Base-by-base conservation (phyloP, 2,797 vertebrate species). In the Cyclopterus lumpus region DNA sequence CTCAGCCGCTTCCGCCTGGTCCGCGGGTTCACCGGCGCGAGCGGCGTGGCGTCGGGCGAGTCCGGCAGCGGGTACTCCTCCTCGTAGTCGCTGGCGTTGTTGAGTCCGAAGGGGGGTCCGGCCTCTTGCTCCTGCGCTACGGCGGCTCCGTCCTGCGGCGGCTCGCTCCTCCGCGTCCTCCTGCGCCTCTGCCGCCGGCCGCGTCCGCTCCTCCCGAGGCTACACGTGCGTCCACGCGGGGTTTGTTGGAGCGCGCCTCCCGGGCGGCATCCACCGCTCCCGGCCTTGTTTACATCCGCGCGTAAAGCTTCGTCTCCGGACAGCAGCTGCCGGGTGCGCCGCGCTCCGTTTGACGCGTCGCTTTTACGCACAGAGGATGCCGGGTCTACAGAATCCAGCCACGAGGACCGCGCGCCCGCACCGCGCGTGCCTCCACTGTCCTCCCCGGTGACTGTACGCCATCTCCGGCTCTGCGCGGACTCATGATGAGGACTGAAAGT, bases 1-100 rank as follows among this genome's bases (percentile, higher is more conserved):
- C 89, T 96, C 51, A 97, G 73, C 8, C 80, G 92, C 69, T 92
- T 93, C 44, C 85, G 76, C 55, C 86, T 89, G 48, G 84, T 73
- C 12, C 88, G 86, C 30, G 91, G 62, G 57, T 89, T 80, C 24
- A 87, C 73, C 1, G 94, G 93, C 8, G 67, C 62, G 20, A 92
- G 28, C 0, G 91, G 92, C 12, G 94, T 93, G 54, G 73, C 32
- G 40, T 89, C 91, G 10, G 91, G 77, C 0, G 83, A 61, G 54
- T 88, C 90, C 9, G 93, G 87, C 34, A 65, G 58, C 0, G 77
- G 42, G 77, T 88, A 80, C 22, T 91, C 86, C 14, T 91, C 86
- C 18, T 88, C 92, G 14, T 90, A 86, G 64, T 90, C 80, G 12
- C 80, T 80, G 60, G 67, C 51, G 51, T 53, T 57, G 72, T 88